A percentile compares a stretch with the other conserved stretches of the same genome.
phyloP scores from a whole-genome alignment of 2,888 invertebrate genomes.

The Eugnorisma glareosa region DNA sequence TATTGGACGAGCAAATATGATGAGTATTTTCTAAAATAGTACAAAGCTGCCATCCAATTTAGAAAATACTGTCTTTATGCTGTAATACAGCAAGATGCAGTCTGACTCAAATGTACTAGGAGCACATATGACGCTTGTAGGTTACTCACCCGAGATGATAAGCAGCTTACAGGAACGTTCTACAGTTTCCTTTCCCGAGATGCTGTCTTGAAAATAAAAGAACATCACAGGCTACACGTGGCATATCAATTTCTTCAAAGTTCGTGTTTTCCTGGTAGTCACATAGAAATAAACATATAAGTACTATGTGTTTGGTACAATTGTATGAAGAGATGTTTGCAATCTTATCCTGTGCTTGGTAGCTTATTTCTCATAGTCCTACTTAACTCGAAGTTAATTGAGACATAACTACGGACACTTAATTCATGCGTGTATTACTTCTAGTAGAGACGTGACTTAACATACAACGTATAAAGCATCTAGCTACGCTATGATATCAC shows the following conservation, averaged over 20 bases:
- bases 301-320: background rate
- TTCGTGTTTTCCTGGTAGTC: conserved; percentile 15
- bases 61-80: background rate
- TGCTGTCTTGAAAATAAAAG: conserved; percentile 30
- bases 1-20: background rate
- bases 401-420: conserved; percentile 10
- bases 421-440: conserved; percentile 11
- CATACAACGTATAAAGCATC: too few relatives aligned
- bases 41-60: background rate
- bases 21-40: background rate
- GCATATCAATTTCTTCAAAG: conserved; percentile 24
- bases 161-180: conserved; percentile 31
- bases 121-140: conserved; percentile 25
- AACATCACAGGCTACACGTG: conserved; percentile 9
- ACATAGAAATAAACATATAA: background rate
- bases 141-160: conserved; percentile 28
- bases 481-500: too few relatives aligned
- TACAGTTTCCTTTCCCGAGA: conserved; percentile 27
- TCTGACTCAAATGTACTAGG: conserved; percentile 12
- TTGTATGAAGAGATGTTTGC: background rate
- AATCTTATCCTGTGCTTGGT: background rate
- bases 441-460: background rate
- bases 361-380: conserved; percentile 4
- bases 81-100: conserved; percentile 11
- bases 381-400: conserved; percentile 2